Evolutionary conservation across 2,797 vertebrate species (phyloP), one percentile per base, ranked within the genome.

Genomic region (Hippopotamyrus pictus): DNA sequence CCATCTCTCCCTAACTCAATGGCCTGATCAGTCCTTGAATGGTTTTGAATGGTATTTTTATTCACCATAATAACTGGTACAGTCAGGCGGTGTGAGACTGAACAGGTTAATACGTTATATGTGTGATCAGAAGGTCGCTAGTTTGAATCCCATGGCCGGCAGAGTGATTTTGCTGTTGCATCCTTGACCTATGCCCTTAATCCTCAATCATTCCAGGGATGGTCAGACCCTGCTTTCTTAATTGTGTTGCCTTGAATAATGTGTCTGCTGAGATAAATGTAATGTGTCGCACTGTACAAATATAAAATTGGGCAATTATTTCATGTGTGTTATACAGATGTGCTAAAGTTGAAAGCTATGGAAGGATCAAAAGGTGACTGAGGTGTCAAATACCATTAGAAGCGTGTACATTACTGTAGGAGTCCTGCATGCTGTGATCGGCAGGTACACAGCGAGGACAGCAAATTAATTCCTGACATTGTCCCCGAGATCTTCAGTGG

Each of bases 41-140:
- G 92, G 93, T 94, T 95, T 96, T 95, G 94, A 96, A 96, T 95
- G 92, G 92, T 92, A 93, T 94, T 93, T 96, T 96, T 96, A 96
- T 95, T 95, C 95, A 94, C 94, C 94, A 92, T 92, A 93, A 96
- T 95, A 95, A 94, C 89, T 89, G 69, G 87, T 90, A 90, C 91
- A 92, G 85, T 92, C 93, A 82, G 76, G 9, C 33, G 3, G 62
- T 33, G 25, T 69, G 62, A 33, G 62, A 3, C 29, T 69, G 25
- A 29, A 25, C 9, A 5, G 25, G 11, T 33, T 69, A 69, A 4
- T 12, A 14, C 1, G 62, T 33, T 33, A 2, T 69, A 29, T 1
- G 3, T 69, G 62, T 33, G 62, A 33, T 33, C 29, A 33, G n/a
- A 25, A 62, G 4, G 25, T 69, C 1, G 29, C 62, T 69, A 69